Evolutionary conservation across 2,797 vertebrate genomes (phyloP).

Genomic region (Peromyscus aztecus): DNA sequence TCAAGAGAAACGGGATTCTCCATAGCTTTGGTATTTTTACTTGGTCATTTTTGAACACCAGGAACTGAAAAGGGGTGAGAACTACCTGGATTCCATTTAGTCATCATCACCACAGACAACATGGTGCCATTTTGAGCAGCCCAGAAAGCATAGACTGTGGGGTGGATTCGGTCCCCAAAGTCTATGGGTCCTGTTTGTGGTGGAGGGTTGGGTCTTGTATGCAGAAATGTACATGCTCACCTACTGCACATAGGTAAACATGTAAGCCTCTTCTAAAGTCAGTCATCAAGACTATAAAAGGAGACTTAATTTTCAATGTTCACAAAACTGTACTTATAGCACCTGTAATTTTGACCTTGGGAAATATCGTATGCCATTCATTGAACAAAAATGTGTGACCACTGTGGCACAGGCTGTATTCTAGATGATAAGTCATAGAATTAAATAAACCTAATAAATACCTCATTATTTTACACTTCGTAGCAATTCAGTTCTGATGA

Average conservation of each 20-base stretch:
- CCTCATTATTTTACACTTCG: conserved; percentile 4
- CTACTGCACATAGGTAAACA: neutral
- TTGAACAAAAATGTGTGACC: neutral
- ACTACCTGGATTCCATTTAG: neutral
- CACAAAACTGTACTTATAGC: neutral
- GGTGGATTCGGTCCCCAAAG: too few species aligned
- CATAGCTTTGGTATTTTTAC: neutral
- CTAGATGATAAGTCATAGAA: neutral
- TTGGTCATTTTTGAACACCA: neutral
- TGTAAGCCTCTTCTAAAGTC: neutral
- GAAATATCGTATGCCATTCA: neutral
- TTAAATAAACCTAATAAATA: neutral
- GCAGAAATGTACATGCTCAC: neutral
- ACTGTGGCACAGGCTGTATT: neutral
- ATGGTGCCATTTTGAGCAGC: fast-evolving
- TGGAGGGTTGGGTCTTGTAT: neutral
- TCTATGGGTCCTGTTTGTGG: neutral
- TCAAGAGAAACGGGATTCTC: neutral
- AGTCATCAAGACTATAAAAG: neutral
- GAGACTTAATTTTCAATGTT: neutral
- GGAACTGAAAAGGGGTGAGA: neutral
- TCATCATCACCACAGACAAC: neutral
- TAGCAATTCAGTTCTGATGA: neutral
- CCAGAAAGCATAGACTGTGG: neutral
- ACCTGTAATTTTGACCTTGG: conserved; percentile 5